Evolutionary conservation across 2,888 invertebrate species (phyloP).

Genomic region (Amphipyra tragopoginis): DNA sequence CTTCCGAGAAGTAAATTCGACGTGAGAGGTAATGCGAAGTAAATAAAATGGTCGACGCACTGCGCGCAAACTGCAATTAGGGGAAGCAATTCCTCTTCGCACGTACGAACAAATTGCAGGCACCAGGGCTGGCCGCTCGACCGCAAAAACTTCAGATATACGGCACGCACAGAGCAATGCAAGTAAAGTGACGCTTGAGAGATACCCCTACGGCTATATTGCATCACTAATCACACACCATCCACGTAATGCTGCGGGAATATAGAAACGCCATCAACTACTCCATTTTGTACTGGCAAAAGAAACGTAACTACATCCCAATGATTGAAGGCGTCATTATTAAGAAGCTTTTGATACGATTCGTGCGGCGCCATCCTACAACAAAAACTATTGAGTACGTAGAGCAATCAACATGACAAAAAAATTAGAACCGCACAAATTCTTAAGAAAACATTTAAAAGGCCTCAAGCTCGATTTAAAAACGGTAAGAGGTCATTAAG

Average conservation of each 20-base stretch:
- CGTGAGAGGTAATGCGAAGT: conserved; percentile 65
- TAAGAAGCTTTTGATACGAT: conserved; percentile 30
- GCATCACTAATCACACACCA: conserved; percentile 40
- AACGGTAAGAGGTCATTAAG: conserved; percentile 76
- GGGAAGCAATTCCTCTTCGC: conserved; percentile 81
- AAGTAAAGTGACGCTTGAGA: conserved; percentile 43
- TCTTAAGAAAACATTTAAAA: conserved; percentile 51
- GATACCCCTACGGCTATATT: conserved; percentile 39
- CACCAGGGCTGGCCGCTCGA: conserved; percentile 63
- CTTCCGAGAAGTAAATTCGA: conserved; percentile 76
- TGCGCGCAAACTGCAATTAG: conserved; percentile 75
- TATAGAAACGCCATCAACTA: conserved; percentile 44
- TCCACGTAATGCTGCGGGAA: conserved; percentile 30
- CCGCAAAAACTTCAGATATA: conserved; percentile 53
- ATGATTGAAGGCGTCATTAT: conserved; percentile 32
- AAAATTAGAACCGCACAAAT: conserved; percentile 40
- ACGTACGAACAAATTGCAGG: conserved; percentile 87
- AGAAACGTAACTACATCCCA: conserved; percentile 43
- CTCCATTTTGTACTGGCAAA: conserved; percentile 35
- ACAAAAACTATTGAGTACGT: conserved; percentile 33
- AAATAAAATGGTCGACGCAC: conserved; percentile 70
- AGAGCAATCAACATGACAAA: conserved; percentile 33
- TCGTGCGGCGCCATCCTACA: conserved; percentile 10
- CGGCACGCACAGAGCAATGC: conserved; percentile 54
- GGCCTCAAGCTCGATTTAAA: conserved; percentile 47